phyloP scores from a whole-genome alignment of 2,113 vertebrate species.

The Ammodytes dubius region DNA sequence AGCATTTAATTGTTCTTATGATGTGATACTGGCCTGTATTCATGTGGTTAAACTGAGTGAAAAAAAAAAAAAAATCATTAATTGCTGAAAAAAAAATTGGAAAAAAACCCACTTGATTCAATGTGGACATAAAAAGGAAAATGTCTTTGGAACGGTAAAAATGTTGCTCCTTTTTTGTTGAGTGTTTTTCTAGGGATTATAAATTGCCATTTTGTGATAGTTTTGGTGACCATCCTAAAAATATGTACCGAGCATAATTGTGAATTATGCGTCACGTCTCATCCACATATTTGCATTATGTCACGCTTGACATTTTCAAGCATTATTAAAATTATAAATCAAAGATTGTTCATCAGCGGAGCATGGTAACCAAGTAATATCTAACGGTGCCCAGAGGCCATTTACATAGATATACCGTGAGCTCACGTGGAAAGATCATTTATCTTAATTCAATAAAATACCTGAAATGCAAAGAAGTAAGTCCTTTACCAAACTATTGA shows the following conservation, averaged over 20 bases:
- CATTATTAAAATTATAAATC: conserved; percentile 76
- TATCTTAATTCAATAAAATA: conserved; percentile 58
- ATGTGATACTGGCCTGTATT: not conserved
- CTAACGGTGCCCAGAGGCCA: conserved; percentile 19
- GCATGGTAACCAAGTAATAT: conserved; percentile 48
- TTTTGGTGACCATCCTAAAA: conserved; percentile 50
- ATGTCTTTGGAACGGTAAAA: not conserved
- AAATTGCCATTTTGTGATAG: conserved; percentile 12
- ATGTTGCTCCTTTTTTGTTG: not conserved
- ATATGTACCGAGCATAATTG: conserved; percentile 46
- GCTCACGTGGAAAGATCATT: conserved; percentile 41
- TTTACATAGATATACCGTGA: conserved; percentile 32
- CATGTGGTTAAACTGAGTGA: not conserved
- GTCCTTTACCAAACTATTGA: conserved; percentile 47
- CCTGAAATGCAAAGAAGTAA: conserved; percentile 58
- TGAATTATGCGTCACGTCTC: conserved; percentile 54
- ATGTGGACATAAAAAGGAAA: not conserved
- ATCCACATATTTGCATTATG: conserved; percentile 58
- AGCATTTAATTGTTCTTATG: conserved; percentile 28
- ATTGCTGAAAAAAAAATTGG: not conserved
- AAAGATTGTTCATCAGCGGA: conserved; percentile 37
- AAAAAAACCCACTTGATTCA: not conserved
- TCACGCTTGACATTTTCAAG: conserved; percentile 74
- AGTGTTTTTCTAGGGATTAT: not conserved
- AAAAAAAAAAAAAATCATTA: not conserved